These are phyloP conservation scores for Florisuga fusca DNA, from an alignment of 2,797 vertebrate genomes.

Conservation along the genomic window DNA sequence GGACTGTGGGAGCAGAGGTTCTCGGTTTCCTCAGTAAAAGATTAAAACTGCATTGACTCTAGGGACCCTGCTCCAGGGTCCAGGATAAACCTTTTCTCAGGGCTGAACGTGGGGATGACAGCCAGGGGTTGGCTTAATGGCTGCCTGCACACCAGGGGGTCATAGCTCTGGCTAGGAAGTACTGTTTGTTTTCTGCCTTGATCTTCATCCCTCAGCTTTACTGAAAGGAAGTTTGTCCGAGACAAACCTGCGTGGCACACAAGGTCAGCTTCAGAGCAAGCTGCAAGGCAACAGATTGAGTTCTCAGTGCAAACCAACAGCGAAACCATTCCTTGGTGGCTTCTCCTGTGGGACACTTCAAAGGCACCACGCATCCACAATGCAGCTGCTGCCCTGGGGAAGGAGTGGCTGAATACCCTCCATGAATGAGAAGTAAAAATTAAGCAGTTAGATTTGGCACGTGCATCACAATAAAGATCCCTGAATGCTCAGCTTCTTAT, in stretches of 20 bases:
- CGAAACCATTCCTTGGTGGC: slow-evolving; percentile 29
- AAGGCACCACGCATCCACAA: slow-evolving; percentile 29
- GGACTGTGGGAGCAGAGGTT: neutral
- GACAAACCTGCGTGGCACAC: neutral
- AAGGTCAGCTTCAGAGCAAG: slow-evolving; percentile 27
- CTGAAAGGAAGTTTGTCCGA: neutral
- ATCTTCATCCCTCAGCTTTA: neutral
- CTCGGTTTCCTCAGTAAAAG: neutral
- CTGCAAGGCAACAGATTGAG: slow-evolving; percentile 12
- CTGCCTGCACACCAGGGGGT: neutral
- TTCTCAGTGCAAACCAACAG: slow-evolving; percentile 24
- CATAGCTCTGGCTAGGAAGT: neutral
- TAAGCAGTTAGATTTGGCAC: slow-evolving; percentile 66
- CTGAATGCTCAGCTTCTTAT: slow-evolving; percentile 63
- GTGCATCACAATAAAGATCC: slow-evolving; percentile 70
- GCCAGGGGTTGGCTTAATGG: neutral
- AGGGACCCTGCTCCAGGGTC: neutral
- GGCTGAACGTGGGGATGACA: neutral
- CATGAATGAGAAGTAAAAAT: slow-evolving; percentile 45
- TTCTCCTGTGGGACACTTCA: slow-evolving; percentile 66
- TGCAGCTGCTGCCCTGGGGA: slow-evolving; percentile 43
- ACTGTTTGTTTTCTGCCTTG: neutral
- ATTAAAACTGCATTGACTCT: neutral
- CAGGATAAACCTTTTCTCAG: neutral
- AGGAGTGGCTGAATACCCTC: slow-evolving; percentile 25